These are phyloP conservation scores for Falco punctatus DNA, from an alignment of 2,113 vertebrate genomes.

Conservation along the genomic window DNA sequence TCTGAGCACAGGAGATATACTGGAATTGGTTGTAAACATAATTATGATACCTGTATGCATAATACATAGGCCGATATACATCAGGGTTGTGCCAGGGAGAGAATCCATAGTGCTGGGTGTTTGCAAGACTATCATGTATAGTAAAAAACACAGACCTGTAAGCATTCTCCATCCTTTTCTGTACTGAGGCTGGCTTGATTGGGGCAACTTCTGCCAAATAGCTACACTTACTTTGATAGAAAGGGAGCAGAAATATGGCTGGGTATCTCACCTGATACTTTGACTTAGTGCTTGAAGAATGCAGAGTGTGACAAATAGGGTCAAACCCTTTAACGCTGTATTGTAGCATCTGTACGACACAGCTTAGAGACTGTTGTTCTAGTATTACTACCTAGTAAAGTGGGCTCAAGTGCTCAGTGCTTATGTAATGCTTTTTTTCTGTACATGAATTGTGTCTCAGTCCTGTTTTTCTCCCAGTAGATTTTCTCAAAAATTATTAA, in stretches of 20 bases:
- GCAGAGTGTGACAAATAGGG: background rate
- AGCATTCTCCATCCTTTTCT: background rate
- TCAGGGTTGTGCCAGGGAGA: background rate
- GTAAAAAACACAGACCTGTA: background rate
- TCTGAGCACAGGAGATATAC: background rate
- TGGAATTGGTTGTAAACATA: background rate
- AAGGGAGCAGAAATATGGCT: background rate
- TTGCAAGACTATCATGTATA: background rate
- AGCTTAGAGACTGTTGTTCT: constrained; percentile 8
- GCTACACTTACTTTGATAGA: background rate
- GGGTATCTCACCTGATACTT: background rate
- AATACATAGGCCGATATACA: background rate
- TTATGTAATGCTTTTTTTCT: background rate
- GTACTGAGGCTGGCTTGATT: background rate
- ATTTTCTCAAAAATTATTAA: background rate
- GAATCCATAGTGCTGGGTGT: background rate
- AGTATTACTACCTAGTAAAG: background rate
- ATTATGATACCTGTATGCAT: background rate
- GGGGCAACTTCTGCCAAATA: background rate
- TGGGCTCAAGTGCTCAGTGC: background rate
- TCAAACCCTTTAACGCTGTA: background rate
- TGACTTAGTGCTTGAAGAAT: background rate
- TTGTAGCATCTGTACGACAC: constrained; percentile 13
- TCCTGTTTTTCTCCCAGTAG: background rate
- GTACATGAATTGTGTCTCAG: background rate